A percentile compares a stretch with the other conserved stretches of the same genome.
phyloP scores from a whole-genome alignment of 2,888 invertebrate genomes.

The Bombyx huttoni region DNA sequence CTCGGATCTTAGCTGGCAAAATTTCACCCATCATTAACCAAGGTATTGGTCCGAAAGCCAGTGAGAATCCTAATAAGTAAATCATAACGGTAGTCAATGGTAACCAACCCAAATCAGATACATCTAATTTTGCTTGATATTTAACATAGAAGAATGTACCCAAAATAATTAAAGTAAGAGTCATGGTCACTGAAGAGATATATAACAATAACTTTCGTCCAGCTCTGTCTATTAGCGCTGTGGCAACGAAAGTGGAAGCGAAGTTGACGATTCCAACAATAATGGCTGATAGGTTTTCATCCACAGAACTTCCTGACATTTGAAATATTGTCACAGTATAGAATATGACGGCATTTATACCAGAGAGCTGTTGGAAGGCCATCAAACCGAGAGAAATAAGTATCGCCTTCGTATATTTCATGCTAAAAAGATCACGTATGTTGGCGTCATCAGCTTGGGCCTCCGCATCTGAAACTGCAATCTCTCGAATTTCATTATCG shows the following conservation, averaged over 20 bases:
- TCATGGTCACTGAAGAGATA: conserved; percentile 86
- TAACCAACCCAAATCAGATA: conserved; percentile 79
- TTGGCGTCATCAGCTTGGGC: conserved; percentile 75
- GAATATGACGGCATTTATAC: conserved; percentile 96
- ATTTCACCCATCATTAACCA: conserved; percentile 96
- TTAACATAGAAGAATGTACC: conserved; percentile 85
- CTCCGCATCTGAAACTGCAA: conserved; percentile 80
- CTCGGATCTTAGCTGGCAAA: conserved; percentile 88
- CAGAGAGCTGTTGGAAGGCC: conserved; percentile 95
- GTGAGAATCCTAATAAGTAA: conserved; percentile 88
- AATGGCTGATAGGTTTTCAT: conserved; percentile 85
- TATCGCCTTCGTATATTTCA: conserved; percentile 83
- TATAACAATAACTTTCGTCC: conserved; percentile 91
- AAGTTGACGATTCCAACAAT: conserved; percentile 93
- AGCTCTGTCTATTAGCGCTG: conserved; percentile 86
- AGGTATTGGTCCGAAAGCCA: conserved; percentile 88
- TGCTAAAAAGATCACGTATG: conserved; percentile 77
- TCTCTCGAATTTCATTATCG: conserved; percentile 81
- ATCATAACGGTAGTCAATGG: conserved; percentile 85
- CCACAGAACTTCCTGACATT: conserved; percentile 85
- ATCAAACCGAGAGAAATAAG: conserved; percentile 88
- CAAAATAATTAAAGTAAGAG: conserved; percentile 78
- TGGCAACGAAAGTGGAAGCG: conserved; percentile 89
- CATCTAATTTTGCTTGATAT: conserved; percentile 50
- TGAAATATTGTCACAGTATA: conserved; percentile 92